Conservation (phyloP, 2,797 vertebrate species). For the Allobates femoralis region DNA sequence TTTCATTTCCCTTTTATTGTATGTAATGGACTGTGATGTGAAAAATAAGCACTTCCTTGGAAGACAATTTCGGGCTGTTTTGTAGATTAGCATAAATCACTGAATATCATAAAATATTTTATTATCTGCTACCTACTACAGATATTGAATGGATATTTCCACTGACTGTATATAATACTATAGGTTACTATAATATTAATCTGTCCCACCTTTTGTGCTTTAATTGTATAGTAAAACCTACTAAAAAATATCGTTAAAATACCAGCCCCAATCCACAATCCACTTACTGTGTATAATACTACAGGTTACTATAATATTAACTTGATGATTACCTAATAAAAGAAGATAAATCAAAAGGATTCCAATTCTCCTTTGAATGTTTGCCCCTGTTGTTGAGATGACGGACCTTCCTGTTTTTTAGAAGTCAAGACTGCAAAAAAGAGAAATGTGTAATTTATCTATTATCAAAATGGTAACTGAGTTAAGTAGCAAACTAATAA, state of each 20-base stretch:
- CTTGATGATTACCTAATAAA: constrained; percentile 73
- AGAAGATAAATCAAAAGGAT: constrained; percentile 70
- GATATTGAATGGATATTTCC: background rate
- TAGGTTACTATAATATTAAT: constrained; percentile 27
- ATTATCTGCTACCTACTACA: background rate
- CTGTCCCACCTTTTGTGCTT: too few relatives aligned
- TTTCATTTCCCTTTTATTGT: too few relatives aligned
- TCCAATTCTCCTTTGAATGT: constrained; percentile 67
- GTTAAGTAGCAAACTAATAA: background rate
- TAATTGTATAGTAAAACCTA: too few relatives aligned
- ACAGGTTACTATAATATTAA: constrained; percentile 10
- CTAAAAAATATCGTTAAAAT: too few relatives aligned
- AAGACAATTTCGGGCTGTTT: too few relatives aligned
- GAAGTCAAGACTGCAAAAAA: constrained; percentile 1
- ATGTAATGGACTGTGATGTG: too few relatives aligned
- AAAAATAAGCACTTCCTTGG: too few relatives aligned
- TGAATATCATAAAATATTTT: background rate
- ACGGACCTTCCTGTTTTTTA: constrained; percentile 46
- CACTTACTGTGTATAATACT: background rate
- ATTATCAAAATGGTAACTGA: background rate
- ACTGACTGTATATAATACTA: background rate
- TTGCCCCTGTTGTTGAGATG: constrained; percentile 61
- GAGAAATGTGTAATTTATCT: background rate
- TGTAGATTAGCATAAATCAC: too few relatives aligned
- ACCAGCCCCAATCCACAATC: too few relatives aligned